Conservation (phyloP, 2,888 invertebrate species). For the Lasiommata megera region DNA sequence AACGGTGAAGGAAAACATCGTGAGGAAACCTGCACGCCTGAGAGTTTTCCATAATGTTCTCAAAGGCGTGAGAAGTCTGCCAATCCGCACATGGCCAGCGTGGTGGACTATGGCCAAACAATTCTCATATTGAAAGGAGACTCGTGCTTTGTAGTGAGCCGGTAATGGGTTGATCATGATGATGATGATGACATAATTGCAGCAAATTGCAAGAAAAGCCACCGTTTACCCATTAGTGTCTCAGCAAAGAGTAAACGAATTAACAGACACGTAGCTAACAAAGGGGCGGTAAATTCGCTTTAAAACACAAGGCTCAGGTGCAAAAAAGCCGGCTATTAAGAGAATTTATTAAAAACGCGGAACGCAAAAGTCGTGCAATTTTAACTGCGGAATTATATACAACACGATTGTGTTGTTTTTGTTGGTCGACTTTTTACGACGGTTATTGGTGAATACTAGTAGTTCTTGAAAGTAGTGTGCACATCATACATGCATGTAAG, state of each 20-base stretch:
- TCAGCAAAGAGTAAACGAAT: conserved; percentile 75
- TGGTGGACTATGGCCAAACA: too few species aligned
- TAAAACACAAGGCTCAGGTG: conserved; percentile 71
- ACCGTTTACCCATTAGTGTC: conserved; percentile 68
- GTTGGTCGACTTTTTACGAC: conserved; percentile 26
- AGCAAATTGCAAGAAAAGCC: conserved; percentile 76
- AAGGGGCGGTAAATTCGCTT: conserved; percentile 70
- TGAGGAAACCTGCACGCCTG: too few species aligned
- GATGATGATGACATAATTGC: conserved; percentile 56
- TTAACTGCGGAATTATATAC: conserved; percentile 19
- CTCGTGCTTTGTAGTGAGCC: too few species aligned
- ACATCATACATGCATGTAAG: too few species aligned
- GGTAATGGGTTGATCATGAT: too few species aligned
- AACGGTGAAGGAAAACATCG: too few species aligned
- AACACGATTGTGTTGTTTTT: not conserved
- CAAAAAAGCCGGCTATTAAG: conserved; percentile 66
- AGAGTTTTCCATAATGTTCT: too few species aligned
- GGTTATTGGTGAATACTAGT: conserved; percentile 1
- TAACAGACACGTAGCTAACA: conserved; percentile 67
- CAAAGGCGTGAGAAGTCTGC: too few species aligned
- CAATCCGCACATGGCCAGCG: too few species aligned
- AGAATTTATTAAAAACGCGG: conserved; percentile 63
- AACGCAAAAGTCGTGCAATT: conserved; percentile 41
- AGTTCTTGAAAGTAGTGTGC: too few species aligned
- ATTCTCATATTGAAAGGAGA: too few species aligned